A percentile compares a stretch with the other conserved stretches of the same genome.
These are phyloP conservation scores for Oligia latruncula DNA, from an alignment of 2,888 invertebrate genomes.

Conservation along the genomic window DNA sequence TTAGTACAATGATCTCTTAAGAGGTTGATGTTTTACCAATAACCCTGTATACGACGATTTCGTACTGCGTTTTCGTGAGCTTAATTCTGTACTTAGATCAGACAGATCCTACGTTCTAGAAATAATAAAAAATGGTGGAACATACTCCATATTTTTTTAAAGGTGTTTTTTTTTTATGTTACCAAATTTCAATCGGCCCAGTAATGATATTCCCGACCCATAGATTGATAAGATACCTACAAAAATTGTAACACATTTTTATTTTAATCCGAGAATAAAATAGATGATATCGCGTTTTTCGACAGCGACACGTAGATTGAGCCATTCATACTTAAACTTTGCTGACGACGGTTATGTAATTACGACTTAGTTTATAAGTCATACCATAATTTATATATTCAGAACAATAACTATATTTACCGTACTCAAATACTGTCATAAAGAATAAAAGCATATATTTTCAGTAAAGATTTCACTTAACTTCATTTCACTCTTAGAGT, in stretches of 20 bases:
- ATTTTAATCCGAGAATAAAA: conserved; percentile 1
- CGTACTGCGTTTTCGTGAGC: background rate
- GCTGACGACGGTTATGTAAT: background rate
- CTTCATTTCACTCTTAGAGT: background rate
- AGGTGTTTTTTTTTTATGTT: conserved; percentile 24
- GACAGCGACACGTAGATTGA: background rate
- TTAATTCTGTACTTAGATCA: background rate
- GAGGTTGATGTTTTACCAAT: too few species aligned
- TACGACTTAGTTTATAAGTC: background rate
- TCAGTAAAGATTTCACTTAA: conserved; percentile 1
- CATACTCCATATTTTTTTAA: background rate
- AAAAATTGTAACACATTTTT: conserved; percentile 6
- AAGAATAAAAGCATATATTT: conserved; percentile 7
- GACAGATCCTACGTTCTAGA: too few species aligned
- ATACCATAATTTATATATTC: background rate
- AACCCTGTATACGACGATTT: background rate
- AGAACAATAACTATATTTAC: conserved; percentile 5
- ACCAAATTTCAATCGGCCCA: background rate
- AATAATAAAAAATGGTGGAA: too few species aligned
- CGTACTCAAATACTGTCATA: conserved; percentile 1
- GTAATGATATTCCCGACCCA: conserved; percentile 4
- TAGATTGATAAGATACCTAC: background rate
- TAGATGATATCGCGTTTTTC: background rate
- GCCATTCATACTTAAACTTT: background rate
- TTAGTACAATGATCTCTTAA: too few species aligned